Evolutionary conservation across 2,888 invertebrate genomes (phyloP), one percentile per base, ranked within the genome.

Genomic region (Cryptus viduatorius): DNA sequence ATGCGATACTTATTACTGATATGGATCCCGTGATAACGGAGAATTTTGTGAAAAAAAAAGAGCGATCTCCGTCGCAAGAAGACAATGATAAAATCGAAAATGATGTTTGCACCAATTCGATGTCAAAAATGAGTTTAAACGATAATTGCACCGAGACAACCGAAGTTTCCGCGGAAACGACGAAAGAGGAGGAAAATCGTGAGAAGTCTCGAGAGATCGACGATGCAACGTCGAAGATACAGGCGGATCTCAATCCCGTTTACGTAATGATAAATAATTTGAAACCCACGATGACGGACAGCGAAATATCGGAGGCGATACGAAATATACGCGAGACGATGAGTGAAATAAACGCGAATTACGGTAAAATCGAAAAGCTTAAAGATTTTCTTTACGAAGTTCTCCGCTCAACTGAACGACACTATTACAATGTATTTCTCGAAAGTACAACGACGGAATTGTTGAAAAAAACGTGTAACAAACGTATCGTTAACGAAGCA

Each of bases 341-440:
- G 46, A 89, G 87, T 53, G 87, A 89, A 1, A 78, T 89, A 7
- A 88, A 88, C 53, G 79, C 83, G 64, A 89, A 88, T 69, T 91
- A 92, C 50, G 88, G 89, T 68, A 86, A 82, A 12, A 82, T 88
- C n/a, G 82, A 79, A 0, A 89, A 91, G 48, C 82, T 92, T 24
- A 89, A 89, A 19, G 85, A 87, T 75, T 91, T 90, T 77, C 80
- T 92, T 2, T 89, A 89, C 16, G 90, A 93, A 85, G 85, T 92
- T 4, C 87, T 92, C 68, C 89, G 90, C n/a, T 89, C 91, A 1
- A 90, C 91, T 29, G 91, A 92, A 85, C 79, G 91, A 61, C 87
- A 91, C 84, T 91, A 91, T 87, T 91, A 89, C 87, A 92, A 92
- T 90, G 90, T 87, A 69, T 86, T 93, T 4, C 67, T 93, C 76